Evolutionary conservation across 2,888 invertebrate species (phyloP).

Genomic region (Dolichomitus sp.): DNA sequence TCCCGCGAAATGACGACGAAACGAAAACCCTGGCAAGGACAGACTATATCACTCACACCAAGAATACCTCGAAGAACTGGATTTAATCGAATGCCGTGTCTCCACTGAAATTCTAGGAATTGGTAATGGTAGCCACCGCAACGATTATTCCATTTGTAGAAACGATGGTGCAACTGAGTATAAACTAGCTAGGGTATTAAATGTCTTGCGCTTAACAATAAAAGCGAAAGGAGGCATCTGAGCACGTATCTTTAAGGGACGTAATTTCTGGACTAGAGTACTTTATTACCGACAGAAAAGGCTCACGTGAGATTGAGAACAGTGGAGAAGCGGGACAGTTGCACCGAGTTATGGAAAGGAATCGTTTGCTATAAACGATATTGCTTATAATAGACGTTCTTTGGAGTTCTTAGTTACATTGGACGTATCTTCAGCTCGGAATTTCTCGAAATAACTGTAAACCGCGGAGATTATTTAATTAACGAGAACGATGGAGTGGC

Average conservation of each 20-base stretch:
- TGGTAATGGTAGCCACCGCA: background rate
- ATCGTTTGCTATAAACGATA: conserved; percentile 6
- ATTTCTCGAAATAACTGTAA: background rate
- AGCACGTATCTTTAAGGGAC: background rate
- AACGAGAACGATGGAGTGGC: background rate
- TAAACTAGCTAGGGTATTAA: background rate
- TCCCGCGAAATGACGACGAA: conserved; percentile 42
- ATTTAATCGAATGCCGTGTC: conserved; percentile 30
- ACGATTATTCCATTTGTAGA: conserved; percentile 33
- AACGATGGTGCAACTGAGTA: background rate
- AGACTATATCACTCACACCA: conserved; percentile 8
- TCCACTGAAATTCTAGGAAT: conserved; percentile 18
- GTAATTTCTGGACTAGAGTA: background rate
- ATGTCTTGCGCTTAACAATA: background rate
- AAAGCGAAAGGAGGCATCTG: background rate
- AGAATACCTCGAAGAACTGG: background rate
- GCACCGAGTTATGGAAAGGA: background rate
- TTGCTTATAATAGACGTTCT: background rate
- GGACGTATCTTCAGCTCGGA: background rate
- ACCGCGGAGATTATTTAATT: conserved; percentile 6
- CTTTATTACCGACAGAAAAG: conserved; percentile 1
- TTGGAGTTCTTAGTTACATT: conserved; percentile 13
- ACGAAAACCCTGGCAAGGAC: conserved; percentile 4
- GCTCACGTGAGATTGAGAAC: background rate
- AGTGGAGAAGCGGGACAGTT: background rate